Conservation (phyloP, 2,113 vertebrate genomes). For the Oxygymnocypris stewartii region DNA sequence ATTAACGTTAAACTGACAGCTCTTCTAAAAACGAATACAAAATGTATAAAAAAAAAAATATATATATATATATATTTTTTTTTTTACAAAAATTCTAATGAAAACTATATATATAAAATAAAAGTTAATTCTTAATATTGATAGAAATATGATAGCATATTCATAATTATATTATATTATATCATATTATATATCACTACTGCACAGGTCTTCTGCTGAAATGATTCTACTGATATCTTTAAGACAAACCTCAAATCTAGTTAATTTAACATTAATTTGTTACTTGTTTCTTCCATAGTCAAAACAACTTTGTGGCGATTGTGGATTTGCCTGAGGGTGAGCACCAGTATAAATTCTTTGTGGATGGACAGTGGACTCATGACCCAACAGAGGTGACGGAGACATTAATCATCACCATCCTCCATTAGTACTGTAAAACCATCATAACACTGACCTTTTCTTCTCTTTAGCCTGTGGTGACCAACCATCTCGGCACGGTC, state of each 20-base stretch:
- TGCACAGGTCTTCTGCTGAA: not conserved
- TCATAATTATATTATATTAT: not conserved
- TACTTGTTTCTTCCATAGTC: slow-evolving; percentile 72
- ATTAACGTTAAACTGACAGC: not conserved
- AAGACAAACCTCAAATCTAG: not conserved
- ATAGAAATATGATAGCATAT: not conserved
- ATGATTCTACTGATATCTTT: not conserved
- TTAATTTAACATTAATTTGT: not conserved
- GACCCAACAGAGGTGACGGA: slow-evolving; percentile 88
- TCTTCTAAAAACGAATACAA: not conserved
- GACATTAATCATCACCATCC: not conserved
- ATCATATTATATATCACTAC: not conserved
- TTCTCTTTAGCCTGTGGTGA: slow-evolving; percentile 83
- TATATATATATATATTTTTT: too few relatives aligned
- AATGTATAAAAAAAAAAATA: too few relatives aligned
- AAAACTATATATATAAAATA: too few relatives aligned
- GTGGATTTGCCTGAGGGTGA: slow-evolving; percentile 96
- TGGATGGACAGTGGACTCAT: slow-evolving; percentile 97
- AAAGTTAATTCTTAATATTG: not conserved
- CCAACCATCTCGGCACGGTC: slow-evolving; percentile 92
- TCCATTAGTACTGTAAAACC: not conserved
- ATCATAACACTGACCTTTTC: not conserved
- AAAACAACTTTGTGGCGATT: slow-evolving; percentile 98
- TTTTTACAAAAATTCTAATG: too few relatives aligned
- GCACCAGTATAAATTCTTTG: slow-evolving; percentile 98